Evolutionary conservation across 2,797 vertebrate species (phyloP).

Genomic region (Hippoglossus hippoglossus): DNA sequence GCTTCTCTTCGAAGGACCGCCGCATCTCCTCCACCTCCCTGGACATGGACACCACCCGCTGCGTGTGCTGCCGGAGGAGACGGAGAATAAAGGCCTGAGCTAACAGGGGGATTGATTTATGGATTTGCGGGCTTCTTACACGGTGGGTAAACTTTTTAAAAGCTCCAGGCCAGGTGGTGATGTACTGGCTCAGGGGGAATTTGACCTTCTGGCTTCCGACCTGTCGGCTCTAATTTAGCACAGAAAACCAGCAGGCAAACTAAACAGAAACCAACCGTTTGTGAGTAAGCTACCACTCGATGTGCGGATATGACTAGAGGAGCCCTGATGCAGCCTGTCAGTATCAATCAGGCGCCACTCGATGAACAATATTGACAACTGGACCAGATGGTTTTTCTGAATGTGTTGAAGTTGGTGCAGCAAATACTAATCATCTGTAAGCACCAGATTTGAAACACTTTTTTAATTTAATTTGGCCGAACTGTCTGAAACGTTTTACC

Average conservation of each 20-base stretch:
- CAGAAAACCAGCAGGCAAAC: conserved; percentile 21
- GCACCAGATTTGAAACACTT: too few relatives aligned
- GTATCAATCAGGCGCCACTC: not conserved
- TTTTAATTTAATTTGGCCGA: too few relatives aligned
- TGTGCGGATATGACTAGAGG: not conserved
- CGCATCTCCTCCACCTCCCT: conserved; percentile 98
- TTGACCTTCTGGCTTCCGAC: conserved; percentile 43
- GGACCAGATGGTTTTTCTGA: too few relatives aligned
- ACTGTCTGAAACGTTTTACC: too few relatives aligned
- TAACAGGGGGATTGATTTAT: conserved; percentile 31
- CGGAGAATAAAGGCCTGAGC: conserved; percentile 7
- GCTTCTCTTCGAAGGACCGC: conserved; percentile 94
- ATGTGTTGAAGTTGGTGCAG: too few relatives aligned
- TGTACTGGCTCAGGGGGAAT: conserved; percentile 9
- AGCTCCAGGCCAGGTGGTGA: conserved; percentile 30
- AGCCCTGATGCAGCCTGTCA: not conserved
- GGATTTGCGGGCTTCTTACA: conserved; percentile 29
- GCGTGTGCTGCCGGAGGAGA: conserved; percentile 87
- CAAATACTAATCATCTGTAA: too few relatives aligned
- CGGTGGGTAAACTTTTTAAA: conserved; percentile 27
- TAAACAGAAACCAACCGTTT: conserved; percentile 2
- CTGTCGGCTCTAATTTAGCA: conserved; percentile 28
- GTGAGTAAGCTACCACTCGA: not conserved
- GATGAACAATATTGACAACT: not conserved
- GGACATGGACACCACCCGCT: conserved; percentile 96